Evolutionary conservation across 1,140 invertebrate genomes (phyloP).

Genomic region (Aphelenchoides avenae): DNA sequence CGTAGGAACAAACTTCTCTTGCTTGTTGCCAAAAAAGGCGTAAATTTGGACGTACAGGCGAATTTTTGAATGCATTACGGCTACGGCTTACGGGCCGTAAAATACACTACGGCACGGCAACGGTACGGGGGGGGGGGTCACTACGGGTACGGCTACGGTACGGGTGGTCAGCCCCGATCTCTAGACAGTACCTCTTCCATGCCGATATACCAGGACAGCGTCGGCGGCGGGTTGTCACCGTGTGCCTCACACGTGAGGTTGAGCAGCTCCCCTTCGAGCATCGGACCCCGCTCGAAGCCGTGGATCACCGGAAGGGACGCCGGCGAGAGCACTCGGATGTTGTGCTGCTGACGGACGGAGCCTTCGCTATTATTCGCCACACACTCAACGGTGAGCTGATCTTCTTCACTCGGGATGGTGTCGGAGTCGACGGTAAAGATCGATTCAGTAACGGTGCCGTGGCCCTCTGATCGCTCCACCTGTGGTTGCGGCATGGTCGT

Average conservation of each 20-base stretch:
- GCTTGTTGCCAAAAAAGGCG: too few relatives aligned
- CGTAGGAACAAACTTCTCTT: too few relatives aligned
- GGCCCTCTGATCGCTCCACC: conserved; percentile 16
- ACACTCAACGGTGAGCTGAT: conserved; percentile 53
- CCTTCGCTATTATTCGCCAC: conserved; percentile 53
- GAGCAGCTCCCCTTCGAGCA: conserved; percentile 77
- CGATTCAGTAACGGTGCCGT: conserved; percentile 37
- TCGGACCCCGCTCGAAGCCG: conserved; percentile 76
- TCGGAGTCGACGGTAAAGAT: conserved; percentile 38
- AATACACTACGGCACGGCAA: too few relatives aligned
- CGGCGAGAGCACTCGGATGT: conserved; percentile 66
- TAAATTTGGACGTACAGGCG: too few relatives aligned
- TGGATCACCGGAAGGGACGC: conserved; percentile 82
- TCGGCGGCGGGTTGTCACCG: conserved; percentile 86
- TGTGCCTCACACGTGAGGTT: conserved; percentile 82
- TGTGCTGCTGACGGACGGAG: conserved; percentile 45
- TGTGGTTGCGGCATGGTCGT: conserved; percentile 37
- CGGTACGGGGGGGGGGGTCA: too few relatives aligned
- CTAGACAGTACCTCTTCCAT: conserved; percentile 57
- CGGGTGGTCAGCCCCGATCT: too few relatives aligned
- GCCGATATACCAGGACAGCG: conserved; percentile 65
- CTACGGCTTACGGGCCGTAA: too few relatives aligned
- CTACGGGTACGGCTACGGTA: too few relatives aligned
- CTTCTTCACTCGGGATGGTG: conserved; percentile 35
- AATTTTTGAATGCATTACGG: too few relatives aligned